phyloP scores from a whole-genome alignment of 2,797 vertebrate genomes.

The Balearica regulorum region DNA sequence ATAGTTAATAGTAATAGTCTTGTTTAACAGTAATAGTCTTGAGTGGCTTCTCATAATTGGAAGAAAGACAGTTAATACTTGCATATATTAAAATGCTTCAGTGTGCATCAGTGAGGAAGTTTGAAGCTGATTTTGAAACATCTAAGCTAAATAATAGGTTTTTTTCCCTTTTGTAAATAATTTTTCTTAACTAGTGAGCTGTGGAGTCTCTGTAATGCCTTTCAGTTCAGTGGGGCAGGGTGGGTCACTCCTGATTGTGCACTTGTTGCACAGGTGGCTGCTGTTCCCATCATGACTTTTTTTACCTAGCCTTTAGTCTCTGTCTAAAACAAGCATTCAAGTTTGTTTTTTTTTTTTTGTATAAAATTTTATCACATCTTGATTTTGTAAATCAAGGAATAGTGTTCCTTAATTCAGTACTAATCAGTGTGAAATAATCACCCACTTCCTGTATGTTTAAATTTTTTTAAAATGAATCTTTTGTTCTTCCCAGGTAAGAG shows the following conservation, averaged over 20 bases:
- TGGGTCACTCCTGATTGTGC: not conserved
- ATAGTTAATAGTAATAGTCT: not conserved
- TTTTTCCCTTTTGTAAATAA: not conserved
- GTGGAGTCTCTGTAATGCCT: not conserved
- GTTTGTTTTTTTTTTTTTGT: not conserved
- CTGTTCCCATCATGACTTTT: not conserved
- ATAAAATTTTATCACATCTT: not conserved
- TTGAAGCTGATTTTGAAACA: not conserved
- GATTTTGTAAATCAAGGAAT: not conserved
- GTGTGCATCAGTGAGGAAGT: not conserved
- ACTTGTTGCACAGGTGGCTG: not conserved
- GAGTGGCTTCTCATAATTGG: not conserved
- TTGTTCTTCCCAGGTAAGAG: constrained; percentile 81
- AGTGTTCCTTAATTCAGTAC: not conserved
- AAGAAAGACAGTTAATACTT: not conserved
- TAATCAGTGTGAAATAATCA: not conserved
- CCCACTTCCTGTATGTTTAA: not conserved
- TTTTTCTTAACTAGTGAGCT: not conserved
- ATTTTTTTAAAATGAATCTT: not conserved
- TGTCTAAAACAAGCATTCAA: not conserved
- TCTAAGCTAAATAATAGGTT: not conserved
- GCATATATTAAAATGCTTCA: not conserved
- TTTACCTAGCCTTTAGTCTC: not conserved
- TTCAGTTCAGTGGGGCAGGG: not conserved
- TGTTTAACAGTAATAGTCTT: not conserved